Conservation (phyloP, 2,113 vertebrate species). For the Chlamydotis undulata region DNA sequence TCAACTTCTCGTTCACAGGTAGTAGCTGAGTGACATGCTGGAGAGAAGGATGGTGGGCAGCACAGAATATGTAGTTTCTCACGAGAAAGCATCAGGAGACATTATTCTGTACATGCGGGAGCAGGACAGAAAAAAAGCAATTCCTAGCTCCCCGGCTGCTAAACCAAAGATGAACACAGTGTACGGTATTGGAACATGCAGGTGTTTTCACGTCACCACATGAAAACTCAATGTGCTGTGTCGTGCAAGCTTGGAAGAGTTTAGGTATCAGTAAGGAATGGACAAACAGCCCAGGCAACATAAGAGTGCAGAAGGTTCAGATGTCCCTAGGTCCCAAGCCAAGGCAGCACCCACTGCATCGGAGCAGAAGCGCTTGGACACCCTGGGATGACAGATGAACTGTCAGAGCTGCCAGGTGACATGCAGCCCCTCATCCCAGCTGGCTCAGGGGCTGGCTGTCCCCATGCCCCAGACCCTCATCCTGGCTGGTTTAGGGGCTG, state of each 20-base stretch:
- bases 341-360: neutral
- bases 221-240: fast-evolving
- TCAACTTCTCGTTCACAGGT: neutral
- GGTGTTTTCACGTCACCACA: neutral
- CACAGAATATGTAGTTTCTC: neutral
- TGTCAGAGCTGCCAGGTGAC: fast-evolving
- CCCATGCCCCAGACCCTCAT: too few relatives aligned
- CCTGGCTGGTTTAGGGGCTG: too few relatives aligned
- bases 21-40: neutral
- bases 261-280: fast-evolving
- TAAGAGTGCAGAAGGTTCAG: fast-evolving
- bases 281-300: neutral
- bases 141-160: neutral
- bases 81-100: fast-evolving
- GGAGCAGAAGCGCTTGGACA: fast-evolving
- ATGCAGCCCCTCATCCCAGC: neutral
- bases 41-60: neutral
- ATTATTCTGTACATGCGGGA: neutral
- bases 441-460: neutral
- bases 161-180: fast-evolving
- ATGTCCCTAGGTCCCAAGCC: fast-evolving
- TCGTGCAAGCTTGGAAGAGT: fast-evolving
- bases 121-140: fast-evolving
- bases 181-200: fast-evolving
- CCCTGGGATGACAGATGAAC: too few relatives aligned